A percentile compares a stretch with the other conserved stretches of the same genome.
Evolutionary conservation across 2,888 invertebrate genomes (phyloP).

Genomic region (Chironomus tentans): DNA sequence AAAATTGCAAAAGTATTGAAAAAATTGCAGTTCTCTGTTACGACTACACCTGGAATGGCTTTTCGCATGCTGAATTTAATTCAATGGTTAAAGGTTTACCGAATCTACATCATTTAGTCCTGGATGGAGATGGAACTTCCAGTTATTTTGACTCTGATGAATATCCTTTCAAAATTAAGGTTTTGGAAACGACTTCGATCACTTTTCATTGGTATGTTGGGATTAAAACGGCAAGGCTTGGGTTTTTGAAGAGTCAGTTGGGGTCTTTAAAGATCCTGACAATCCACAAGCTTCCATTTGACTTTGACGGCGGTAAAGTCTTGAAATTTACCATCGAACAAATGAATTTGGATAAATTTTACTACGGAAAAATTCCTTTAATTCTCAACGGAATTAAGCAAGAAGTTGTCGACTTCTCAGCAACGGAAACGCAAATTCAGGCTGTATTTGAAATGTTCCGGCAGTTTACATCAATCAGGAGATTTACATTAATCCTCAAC

Average conservation of each 20-base stretch:
- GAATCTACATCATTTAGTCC: not conserved
- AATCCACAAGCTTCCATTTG: not conserved
- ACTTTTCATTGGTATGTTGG: not conserved
- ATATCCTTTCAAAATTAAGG: not conserved
- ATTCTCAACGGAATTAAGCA: not conserved
- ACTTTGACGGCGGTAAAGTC: not conserved
- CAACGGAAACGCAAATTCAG: not conserved
- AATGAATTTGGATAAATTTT: not conserved
- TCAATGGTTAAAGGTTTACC: not conserved
- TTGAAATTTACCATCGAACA: not conserved
- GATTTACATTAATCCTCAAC: no score
- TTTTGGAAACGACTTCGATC: not conserved
- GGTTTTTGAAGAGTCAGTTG: not conserved
- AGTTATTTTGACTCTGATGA: not conserved
- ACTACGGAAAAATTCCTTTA: not conserved
- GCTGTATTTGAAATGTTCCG: not conserved
- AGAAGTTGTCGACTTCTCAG: not conserved
- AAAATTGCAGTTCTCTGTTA: not conserved
- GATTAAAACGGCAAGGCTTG: not conserved
- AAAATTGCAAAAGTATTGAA: not conserved
- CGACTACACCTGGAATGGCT: not conserved
- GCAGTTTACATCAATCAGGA: not conserved
- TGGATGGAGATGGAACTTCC: not conserved
- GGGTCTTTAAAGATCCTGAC: not conserved
- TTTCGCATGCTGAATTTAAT: not conserved